phyloP scores from a whole-genome alignment of 2,113 vertebrate species.

The Zosterops borbonicus region DNA sequence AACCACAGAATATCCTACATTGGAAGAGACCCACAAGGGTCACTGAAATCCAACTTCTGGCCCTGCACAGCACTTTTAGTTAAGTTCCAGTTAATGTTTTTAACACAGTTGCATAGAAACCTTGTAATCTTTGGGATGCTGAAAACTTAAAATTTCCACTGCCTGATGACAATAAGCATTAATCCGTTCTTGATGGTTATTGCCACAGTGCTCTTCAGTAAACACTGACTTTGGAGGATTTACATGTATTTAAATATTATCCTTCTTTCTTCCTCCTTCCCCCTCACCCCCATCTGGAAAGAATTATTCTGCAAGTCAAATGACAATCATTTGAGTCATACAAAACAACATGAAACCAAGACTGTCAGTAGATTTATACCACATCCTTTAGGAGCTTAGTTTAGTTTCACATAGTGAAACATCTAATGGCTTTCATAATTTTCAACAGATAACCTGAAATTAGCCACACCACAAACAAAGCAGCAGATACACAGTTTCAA shows the following conservation, averaged over 20 bases:
- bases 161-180: neutral
- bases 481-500: neutral
- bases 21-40: neutral
- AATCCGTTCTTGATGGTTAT: neutral
- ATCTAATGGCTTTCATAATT: conserved; percentile 24
- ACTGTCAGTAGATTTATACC: conserved; percentile 26
- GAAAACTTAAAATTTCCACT: neutral
- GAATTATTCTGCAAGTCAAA: conserved; percentile 36
- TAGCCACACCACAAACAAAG: neutral
- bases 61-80: neutral
- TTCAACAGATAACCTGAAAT: conserved; percentile 1
- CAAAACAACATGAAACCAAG: conserved; percentile 34
- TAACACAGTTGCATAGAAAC: neutral
- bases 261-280: neutral
- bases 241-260: conserved; percentile 22
- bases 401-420: conserved; percentile 40
- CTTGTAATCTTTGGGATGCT: neutral
- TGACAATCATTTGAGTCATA: conserved; percentile 47
- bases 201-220: neutral
- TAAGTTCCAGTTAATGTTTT: neutral
- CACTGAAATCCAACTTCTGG: neutral
- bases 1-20: neutral
- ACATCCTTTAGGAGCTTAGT: conserved; percentile 32
- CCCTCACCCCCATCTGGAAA: conserved; percentile 10
- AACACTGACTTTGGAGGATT: neutral